Percentiles rank a stretch among this genome's conserved stretches.
Conservation (phyloP, 2,888 invertebrate genomes). For the Spilosoma lubricipeda region DNA sequence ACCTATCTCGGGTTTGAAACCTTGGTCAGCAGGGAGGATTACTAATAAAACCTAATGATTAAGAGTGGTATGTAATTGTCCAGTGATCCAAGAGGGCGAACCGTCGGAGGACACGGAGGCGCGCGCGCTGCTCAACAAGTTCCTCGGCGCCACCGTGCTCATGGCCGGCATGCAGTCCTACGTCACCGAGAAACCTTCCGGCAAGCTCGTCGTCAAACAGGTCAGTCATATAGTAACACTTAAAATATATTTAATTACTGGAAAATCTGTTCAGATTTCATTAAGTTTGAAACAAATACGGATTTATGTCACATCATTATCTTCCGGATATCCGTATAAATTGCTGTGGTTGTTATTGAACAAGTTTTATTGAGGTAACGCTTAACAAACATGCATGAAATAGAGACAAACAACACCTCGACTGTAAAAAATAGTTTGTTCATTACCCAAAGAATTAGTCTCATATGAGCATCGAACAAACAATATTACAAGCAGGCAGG, state of each 20-base stretch:
- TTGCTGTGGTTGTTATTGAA: not conserved
- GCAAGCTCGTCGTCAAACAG: conserved; percentile 62
- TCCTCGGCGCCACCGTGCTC: conserved; percentile 92
- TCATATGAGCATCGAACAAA: too few relatives aligned
- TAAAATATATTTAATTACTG: too few relatives aligned
- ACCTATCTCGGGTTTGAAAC: too few relatives aligned
- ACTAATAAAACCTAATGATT: too few relatives aligned
- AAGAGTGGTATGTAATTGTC: not conserved
- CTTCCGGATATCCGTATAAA: not conserved
- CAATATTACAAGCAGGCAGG: too few relatives aligned
- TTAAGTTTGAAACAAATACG: not conserved
- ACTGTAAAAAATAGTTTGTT: too few relatives aligned
- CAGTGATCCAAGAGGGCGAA: conserved; percentile 89
- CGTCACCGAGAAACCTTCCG: conserved; percentile 70
- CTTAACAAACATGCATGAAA: too few relatives aligned
- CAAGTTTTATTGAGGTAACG: not conserved
- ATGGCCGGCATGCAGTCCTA: conserved; percentile 91
- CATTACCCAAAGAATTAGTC: too few relatives aligned
- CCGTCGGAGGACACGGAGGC: conserved; percentile 90
- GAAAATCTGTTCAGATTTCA: not conserved
- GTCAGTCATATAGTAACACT: conserved; percentile 51
- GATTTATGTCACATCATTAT: not conserved
- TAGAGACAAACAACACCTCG: too few relatives aligned
- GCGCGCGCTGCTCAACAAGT: conserved; percentile 92
- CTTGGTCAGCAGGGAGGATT: too few relatives aligned